Base-by-base conservation (phyloP, 2,888 invertebrate species). In the Phalangium opilio region DNA sequence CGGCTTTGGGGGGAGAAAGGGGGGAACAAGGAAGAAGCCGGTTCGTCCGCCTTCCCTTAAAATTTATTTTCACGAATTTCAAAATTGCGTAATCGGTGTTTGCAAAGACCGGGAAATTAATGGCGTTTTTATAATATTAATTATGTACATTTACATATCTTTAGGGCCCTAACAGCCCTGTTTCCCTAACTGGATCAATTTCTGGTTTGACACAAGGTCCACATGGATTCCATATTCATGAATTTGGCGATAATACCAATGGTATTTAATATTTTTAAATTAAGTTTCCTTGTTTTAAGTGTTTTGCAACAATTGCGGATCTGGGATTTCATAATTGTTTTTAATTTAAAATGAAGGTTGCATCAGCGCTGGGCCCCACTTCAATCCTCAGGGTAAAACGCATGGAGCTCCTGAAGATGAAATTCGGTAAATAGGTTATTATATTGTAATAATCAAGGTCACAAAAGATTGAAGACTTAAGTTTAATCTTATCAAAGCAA, bases 171-270 rank as follows among this genome's bases (percentile, higher is more conserved):
- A 46, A 49, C 17, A 55, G 57, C 11, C 60, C 62, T 12, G 67
- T 70, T 5, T 58, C 51, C 14, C 60, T 93, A n/a, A 77, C 77
- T 32, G 93, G 93, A 7, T 78, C 84, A 67, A 74, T 95, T 10
- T 70, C 66, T 27, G 90, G 91, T 2, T 71, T 95, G 32, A 64
- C 73, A 15, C 73, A 79, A 65, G 93, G 93, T 51, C 54, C 63
- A 7, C 85, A 90, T 63, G 89, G 89, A 18, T 90, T 95, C 71
- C 95, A 95, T 64, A 77, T 95, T 51, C 95, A 95, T 64, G 86
- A 95, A 70, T 93, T 89, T 63, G 95, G 95, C 1, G 93, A 93
- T 69, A 86, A 84, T 63, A 89, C 90, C 21, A 89, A 93, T 64
- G 87, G 86, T 64, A 60, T 17, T 8, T 12, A 34, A 34, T 34